Conservation (phyloP, 2,113 vertebrate genomes). For the Epinephelus moara region DNA sequence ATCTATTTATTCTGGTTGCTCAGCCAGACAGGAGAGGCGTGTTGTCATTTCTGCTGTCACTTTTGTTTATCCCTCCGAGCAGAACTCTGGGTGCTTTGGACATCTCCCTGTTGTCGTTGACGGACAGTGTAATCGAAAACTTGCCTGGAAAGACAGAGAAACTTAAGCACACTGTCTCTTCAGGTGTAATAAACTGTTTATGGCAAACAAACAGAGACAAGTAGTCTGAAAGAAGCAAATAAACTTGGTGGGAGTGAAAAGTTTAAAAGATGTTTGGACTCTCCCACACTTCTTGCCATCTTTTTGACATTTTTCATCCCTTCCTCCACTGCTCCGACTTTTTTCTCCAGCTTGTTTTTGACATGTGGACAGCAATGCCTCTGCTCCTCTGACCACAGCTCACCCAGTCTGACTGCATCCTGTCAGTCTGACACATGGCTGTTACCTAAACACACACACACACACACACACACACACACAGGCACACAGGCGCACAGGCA, state of each 20-base stretch:
- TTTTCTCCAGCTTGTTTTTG: constrained; percentile 20
- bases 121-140: not conserved
- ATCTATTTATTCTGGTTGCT: constrained; percentile 4
- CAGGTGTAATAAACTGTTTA: not conserved
- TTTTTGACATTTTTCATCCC: not conserved
- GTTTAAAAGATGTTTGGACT: constrained; percentile 10
- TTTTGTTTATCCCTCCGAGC: constrained; percentile 17
- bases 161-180: not conserved
- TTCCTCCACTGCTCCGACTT: not conserved
- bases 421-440: constrained; percentile 40
- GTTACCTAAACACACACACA: constrained; percentile 21
- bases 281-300: not conserved
- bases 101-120: constrained; percentile 14
- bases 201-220: not conserved
- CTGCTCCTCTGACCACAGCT: constrained; percentile 37
- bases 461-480: not conserved
- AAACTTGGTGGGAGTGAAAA: not conserved
- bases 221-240: not conserved
- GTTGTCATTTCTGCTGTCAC: constrained; percentile 32
- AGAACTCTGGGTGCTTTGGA: not conserved
- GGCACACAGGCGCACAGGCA: constrained; percentile 5
- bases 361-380: constrained; percentile 5
- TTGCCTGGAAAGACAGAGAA: not conserved
- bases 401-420: constrained; percentile 32
- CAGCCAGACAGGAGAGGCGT: constrained; percentile 11